phyloP scores from a whole-genome alignment of 1,140 invertebrate genomes.

The Drosophila lacteicornis region DNA sequence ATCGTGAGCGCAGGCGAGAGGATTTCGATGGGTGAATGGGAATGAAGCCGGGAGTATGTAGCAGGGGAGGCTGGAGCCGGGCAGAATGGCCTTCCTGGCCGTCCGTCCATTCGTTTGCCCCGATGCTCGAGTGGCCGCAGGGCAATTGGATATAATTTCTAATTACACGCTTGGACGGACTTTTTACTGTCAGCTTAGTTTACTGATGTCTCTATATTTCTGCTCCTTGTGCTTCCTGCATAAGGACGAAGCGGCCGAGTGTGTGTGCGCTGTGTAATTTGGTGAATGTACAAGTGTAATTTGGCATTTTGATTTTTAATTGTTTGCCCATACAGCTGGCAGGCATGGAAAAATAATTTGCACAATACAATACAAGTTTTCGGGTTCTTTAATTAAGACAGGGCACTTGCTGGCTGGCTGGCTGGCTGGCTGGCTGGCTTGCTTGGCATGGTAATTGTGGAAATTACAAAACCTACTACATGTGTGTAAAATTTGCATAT shows the following conservation, averaged over 20 bases:
- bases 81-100: conserved; percentile 10
- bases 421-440: not conserved
- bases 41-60: not conserved
- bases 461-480: conserved; percentile 64
- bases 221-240: conserved; percentile 30
- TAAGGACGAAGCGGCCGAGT: not conserved
- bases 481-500: conserved; percentile 72
- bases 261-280: conserved; percentile 68
- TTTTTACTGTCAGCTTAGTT: conserved; percentile 83
- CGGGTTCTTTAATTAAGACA: conserved; percentile 66
- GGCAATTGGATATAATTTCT: conserved; percentile 83
- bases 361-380: conserved; percentile 53
- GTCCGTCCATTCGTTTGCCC: conserved; percentile 44
- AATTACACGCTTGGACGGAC: conserved; percentile 83
- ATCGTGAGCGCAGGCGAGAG: conserved; percentile 53
- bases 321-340: conserved; percentile 71
- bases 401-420: conserved; percentile 13
- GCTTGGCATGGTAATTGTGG: conserved; percentile 56
- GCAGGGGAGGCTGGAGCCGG: not conserved
- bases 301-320: conserved; percentile 83
- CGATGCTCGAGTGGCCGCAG: conserved; percentile 79
- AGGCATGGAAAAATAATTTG: conserved; percentile 72
- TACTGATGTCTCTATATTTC: conserved; percentile 79
- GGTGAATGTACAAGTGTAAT: conserved; percentile 80
- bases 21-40: conserved; percentile 12